Evolutionary conservation across 2,797 vertebrate species (phyloP).

Genomic region (Linurgus olivaceus): DNA sequence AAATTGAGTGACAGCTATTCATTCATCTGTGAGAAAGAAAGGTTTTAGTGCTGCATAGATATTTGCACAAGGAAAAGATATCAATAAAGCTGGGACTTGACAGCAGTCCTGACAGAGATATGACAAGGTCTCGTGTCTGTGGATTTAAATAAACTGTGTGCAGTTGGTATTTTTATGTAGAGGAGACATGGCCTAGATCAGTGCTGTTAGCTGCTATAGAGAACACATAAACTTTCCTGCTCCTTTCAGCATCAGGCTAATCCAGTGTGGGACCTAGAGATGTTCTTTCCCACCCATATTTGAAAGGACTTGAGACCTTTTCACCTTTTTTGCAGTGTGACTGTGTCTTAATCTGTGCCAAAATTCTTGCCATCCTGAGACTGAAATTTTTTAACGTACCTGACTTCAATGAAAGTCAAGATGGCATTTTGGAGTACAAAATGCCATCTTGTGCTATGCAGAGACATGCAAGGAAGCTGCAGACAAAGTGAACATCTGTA

Average conservation of each 20-base stretch:
- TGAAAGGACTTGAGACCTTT: not conserved
- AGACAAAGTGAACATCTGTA: not conserved
- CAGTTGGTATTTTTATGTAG: not conserved
- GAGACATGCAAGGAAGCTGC: not conserved
- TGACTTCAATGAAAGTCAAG: not conserved
- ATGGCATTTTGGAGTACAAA: not conserved
- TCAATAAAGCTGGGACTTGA: not conserved
- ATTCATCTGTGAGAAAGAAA: not conserved
- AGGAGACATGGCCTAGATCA: not conserved
- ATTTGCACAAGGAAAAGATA: not conserved
- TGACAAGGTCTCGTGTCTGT: not conserved
- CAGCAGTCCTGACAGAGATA: not conserved
- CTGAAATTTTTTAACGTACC: not conserved
- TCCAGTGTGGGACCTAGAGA: not conserved
- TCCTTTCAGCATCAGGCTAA: not conserved
- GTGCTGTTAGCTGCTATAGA: not conserved
- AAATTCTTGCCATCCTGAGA: not conserved
- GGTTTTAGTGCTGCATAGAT: not conserved
- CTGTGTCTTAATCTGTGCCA: not conserved
- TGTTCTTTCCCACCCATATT: not conserved
- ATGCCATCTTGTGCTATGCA: not conserved
- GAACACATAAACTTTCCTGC: not conserved
- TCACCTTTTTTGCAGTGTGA: fast-evolving
- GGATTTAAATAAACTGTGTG: not conserved
- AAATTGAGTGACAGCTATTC: not conserved